Percentiles rank a stretch among this genome's conserved stretches.
These are phyloP conservation scores for Smittia aterrima DNA, from an alignment of 2,888 invertebrate species.

Conservation along the genomic window DNA sequence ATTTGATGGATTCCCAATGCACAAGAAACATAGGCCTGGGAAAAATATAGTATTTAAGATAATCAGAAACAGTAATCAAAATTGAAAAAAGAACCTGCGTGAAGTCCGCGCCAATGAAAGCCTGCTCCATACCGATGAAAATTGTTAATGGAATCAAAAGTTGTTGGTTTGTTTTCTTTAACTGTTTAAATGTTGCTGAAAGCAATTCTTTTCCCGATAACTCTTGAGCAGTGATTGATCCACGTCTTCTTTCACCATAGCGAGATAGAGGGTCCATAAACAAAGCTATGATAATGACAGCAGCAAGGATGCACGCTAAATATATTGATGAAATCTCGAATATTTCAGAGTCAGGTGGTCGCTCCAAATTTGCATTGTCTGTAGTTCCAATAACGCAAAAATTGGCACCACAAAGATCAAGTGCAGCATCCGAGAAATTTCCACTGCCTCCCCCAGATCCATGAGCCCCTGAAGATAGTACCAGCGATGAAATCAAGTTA, in stretches of 20 bases:
- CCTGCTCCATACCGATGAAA: slow-evolving; percentile 97
- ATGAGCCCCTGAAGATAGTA: slow-evolving; percentile 75
- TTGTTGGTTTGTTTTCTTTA: slow-evolving; percentile 88
- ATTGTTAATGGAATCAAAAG: slow-evolving; percentile 91
- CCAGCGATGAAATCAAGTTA: slow-evolving; percentile 91
- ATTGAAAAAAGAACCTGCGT: slow-evolving; percentile 60
- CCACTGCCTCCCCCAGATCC: slow-evolving; percentile 55
- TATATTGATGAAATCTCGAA: slow-evolving; percentile 88
- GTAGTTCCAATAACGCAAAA: slow-evolving; percentile 73
- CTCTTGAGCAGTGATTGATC: slow-evolving; percentile 70
- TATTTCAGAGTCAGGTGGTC: slow-evolving; percentile 81
- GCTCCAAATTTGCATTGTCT: slow-evolving; percentile 71
- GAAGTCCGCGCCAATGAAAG: slow-evolving; percentile 90
- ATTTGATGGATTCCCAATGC: slow-evolving; percentile 88
- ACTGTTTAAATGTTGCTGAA: slow-evolving; percentile 85
- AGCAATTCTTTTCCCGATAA: slow-evolving; percentile 75
- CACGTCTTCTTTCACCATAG: slow-evolving; percentile 82
- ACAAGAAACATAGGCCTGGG: slow-evolving; percentile 80
- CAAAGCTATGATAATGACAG: slow-evolving; percentile 80
- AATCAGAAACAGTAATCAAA: too few relatives aligned
- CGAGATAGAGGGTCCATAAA: slow-evolving; percentile 88
- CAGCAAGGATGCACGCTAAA: slow-evolving; percentile 78
- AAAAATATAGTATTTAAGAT: slow-evolving; percentile 15
- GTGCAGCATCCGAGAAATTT: slow-evolving; percentile 54
- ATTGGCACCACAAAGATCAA: slow-evolving; percentile 73